Evolutionary conservation across 2,113 vertebrate species (phyloP), one percentile per base, ranked within the genome.

Genomic region (Silurus asotus): DNA sequence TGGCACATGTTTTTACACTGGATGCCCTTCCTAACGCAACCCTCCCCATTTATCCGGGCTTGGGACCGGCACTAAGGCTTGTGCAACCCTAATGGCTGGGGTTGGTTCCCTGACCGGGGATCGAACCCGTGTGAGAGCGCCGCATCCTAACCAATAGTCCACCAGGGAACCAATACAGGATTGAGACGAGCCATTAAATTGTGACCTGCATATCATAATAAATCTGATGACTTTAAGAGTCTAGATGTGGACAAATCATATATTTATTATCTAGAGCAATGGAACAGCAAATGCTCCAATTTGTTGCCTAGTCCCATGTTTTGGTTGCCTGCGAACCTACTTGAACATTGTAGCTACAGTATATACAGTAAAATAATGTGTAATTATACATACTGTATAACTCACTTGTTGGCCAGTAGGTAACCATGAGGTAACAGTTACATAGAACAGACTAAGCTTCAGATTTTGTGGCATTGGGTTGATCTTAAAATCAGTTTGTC

Each of bases 121-220:
- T n/a, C n/a, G n/a, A n/a, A n/a, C n/a, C n/a, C n/a, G n/a, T n/a
- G 28, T 37, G 28, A 37, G 2, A 37, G 28, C 2, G 28, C 28
- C 28, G 28, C 28, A 37, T 37, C 28, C 28, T 37, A 37, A 37
- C 28, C 28, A 37, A 2, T 1, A 37, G 28, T 37, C 28, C 28
- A 37, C 28, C 28, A 37, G 28, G 28, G 28, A 37, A 94, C 94
- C 93, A 82, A 94, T 94, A 92, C 2, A n/a, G 86, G 89, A 91
- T 87, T 89, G 92, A 86, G 81, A 83, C 90, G 89, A 91, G 88
- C 74, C 79, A 88, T 91, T 67, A 91, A 84, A 84, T 75, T 75
- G 82, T 77, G 91, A 91, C 92, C 86, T 8, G 88, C 88, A 89
- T 80, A 86, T 89, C 87, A 83, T 86, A 81, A 88, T 81, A 89